Conservation (phyloP, 2,113 vertebrate genomes). For the Aptenodytes forsteri region DNA sequence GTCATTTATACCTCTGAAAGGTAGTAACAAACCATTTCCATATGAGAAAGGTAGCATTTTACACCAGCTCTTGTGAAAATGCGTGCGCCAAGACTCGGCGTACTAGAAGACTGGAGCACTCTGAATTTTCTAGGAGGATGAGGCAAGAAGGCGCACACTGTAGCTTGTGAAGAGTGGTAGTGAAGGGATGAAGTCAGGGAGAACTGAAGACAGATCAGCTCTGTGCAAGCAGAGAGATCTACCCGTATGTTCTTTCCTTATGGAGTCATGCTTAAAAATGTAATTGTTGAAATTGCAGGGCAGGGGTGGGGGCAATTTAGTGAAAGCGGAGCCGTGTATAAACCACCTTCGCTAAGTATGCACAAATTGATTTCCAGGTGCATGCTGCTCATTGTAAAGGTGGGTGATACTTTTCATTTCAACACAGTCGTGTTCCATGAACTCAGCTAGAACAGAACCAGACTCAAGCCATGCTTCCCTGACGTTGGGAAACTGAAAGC, state of each 20-base stretch:
- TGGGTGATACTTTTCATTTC: not conserved
- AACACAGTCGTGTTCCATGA: fast-evolving
- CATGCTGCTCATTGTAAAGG: not conserved
- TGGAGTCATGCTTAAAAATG: not conserved
- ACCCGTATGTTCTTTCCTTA: not conserved
- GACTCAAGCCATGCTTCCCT: not conserved
- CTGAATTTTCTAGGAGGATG: not conserved
- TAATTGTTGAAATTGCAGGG: not conserved
- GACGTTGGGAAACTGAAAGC: not conserved
- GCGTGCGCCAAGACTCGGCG: not conserved
- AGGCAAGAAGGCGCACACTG: not conserved
- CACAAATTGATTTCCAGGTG: not conserved
- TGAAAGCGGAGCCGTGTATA: not conserved
- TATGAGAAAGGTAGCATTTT: not conserved
- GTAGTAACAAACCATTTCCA: not conserved
- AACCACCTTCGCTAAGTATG: not conserved
- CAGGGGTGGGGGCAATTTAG: too few relatives aligned
- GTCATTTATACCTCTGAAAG: not conserved
- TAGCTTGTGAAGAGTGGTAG: not conserved
- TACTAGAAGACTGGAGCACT: not conserved
- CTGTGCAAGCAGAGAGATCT: not conserved
- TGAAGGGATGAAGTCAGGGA: not conserved
- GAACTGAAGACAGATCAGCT: not conserved
- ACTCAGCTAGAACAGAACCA: not conserved
- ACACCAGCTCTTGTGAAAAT: not conserved